phyloP scores from a whole-genome alignment of 1,140 invertebrate genomes.

The Brachionus plicatilis region DNA sequence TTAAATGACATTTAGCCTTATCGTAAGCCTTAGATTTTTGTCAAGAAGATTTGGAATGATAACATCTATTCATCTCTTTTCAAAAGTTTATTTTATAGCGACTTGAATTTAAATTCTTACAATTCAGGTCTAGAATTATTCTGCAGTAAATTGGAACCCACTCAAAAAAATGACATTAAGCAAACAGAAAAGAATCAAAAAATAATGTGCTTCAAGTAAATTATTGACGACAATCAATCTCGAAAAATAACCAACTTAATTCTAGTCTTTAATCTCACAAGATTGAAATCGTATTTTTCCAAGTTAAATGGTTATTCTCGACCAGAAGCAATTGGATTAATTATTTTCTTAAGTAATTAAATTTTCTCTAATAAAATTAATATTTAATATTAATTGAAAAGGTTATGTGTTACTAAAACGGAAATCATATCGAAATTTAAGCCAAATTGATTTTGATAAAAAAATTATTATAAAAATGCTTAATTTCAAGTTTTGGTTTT shows the following conservation, averaged over 20 bases:
- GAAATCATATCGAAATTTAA: background rate
- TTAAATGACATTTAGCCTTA: background rate
- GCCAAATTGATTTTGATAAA: background rate
- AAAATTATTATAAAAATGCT: background rate
- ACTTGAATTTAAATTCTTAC: background rate
- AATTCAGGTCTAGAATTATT: background rate
- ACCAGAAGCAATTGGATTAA: too few relatives aligned
- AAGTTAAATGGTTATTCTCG: too few relatives aligned
- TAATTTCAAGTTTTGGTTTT: background rate
- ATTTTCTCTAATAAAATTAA: background rate
- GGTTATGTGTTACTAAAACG: background rate
- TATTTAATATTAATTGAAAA: background rate
- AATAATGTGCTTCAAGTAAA: too few relatives aligned
- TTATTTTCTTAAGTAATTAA: too few relatives aligned
- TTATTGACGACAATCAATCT: too few relatives aligned
- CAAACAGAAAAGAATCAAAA: too few relatives aligned
- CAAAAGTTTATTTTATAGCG: background rate
- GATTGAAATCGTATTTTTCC: too few relatives aligned
- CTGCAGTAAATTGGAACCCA: too few relatives aligned
- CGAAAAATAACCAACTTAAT: too few relatives aligned
- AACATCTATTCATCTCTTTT: too few relatives aligned
- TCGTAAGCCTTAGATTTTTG: background rate
- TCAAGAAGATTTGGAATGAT: background rate
- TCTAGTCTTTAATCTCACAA: too few relatives aligned
- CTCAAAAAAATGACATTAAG: too few relatives aligned